A percentile compares a stretch with the other conserved stretches of the same genome.
Evolutionary conservation across 2,888 invertebrate genomes (phyloP).

Genomic region (Polia nebulosa): DNA sequence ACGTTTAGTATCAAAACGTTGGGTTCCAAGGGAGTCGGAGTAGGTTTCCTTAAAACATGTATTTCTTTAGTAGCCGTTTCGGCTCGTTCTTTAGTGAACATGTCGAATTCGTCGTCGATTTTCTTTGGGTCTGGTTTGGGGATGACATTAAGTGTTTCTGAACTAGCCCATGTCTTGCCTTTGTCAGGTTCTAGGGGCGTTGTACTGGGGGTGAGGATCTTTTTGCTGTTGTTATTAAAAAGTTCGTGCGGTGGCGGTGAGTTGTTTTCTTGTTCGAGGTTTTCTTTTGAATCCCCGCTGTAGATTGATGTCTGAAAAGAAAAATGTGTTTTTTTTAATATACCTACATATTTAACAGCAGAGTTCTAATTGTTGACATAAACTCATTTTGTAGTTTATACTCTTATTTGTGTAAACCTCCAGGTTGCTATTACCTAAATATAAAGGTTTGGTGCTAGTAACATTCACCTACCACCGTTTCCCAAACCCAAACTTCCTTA

Average conservation of each 20-base stretch:
- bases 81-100: slow-evolving; percentile 86
- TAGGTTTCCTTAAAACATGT: slow-evolving; percentile 71
- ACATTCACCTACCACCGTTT: too few relatives aligned
- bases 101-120: slow-evolving; percentile 88
- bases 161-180: slow-evolving; percentile 76
- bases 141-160: slow-evolving; percentile 70
- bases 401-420: too few relatives aligned
- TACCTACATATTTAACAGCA: too few relatives aligned
- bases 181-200: slow-evolving; percentile 85
- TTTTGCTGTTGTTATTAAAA: slow-evolving; percentile 62
- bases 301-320: slow-evolving; percentile 83
- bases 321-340: neutral
- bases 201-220: slow-evolving; percentile 75
- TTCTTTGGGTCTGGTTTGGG: slow-evolving; percentile 69
- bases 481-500: too few relatives aligned
- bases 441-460: too few relatives aligned
- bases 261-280: slow-evolving; percentile 74
- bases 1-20: slow-evolving; percentile 77
- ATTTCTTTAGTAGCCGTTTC: slow-evolving; percentile 68
- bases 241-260: slow-evolving; percentile 71
- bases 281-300: slow-evolving; percentile 82
- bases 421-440: too few relatives aligned
- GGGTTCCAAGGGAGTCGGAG: slow-evolving; percentile 77
- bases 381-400: too few relatives aligned
- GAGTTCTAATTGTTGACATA: too few relatives aligned